Base-by-base conservation (phyloP, 2,888 invertebrate genomes). In the Campoletis raptor region DNA sequence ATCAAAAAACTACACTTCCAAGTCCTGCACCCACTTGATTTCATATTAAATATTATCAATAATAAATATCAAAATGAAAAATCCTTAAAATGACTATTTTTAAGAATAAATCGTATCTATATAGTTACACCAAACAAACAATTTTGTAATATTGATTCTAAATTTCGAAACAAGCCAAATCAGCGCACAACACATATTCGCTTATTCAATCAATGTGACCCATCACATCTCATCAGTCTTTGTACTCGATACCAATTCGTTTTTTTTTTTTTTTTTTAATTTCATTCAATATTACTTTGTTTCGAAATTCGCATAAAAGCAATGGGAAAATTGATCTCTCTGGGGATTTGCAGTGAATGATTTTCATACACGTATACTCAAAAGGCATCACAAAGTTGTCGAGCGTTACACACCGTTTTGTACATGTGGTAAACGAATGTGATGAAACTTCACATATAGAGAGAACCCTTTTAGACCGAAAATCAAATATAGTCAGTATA, bases 401-500 rank as follows among this genome's bases (percentile, higher is more conserved):
- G 24, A 40, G 24, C 45, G 3, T 45, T 61, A 61, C 42, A 76
- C 45, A 70, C 48, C 9, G 36, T 9, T 21, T 10, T 30, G 61
- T 42, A 18, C 40, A 76, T 42, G n/a, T 57, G 52, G 21, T 21
- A 57, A 67, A 57, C 40, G 40, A 74, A 40, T 40, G 15, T 40
- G 54, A 21, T 21, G 4, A 40, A 74, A 74, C 40, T 74, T 74
- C 24, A 40, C 21, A 52, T 40, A 12, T 30, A 30, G 24, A 30
- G 30, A 3, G n/a, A 36, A 45, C 6, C 42, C 21, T 37, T 77
- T 36, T 66, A 30, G 21, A 21, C 48, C 36, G 36, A 52, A 66
- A 77, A 77, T 48, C 66, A 77, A 77, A 77, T 66, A 52, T 48
- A 5, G 21, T 37, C 61, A 61, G 61, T 61, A 6, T 61, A 0